Evolutionary conservation across 2,113 vertebrate genomes (phyloP).

Genomic region (Acanthochromis polyacanthus): DNA sequence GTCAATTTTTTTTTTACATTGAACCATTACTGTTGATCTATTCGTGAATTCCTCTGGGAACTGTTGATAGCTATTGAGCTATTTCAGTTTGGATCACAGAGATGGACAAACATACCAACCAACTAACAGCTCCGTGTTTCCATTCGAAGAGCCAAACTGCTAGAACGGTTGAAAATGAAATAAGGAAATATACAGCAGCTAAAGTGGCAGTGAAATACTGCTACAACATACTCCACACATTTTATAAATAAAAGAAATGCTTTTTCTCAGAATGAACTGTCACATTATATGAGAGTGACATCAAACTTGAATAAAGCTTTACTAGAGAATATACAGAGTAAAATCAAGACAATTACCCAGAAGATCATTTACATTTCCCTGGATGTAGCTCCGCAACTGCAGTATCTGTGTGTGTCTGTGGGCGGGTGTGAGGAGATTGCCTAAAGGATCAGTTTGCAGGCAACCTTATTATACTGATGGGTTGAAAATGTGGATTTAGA

Average conservation of each 20-base stretch:
- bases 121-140: no score
- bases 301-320: neutral
- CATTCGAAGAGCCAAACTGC: no score
- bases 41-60: no score
- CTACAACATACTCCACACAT: no score
- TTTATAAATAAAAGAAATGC: neutral
- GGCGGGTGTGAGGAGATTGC: slow-evolving; percentile 31
- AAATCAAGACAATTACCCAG: slow-evolving; percentile 13
- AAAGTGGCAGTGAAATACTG: no score
- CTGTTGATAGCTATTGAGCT: no score
- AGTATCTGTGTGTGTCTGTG: neutral
- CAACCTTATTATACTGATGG: slow-evolving; percentile 53
- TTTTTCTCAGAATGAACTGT: neutral
- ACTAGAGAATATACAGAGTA: neutral
- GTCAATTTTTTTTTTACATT: no score
- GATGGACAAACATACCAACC: no score
- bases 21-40: no score
- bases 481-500: slow-evolving; percentile 43
- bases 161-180: no score
- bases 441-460: slow-evolving; percentile 36
- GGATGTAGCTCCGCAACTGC: neutral
- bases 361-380: neutral
- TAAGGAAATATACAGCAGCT: no score
- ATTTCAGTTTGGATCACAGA: no score
- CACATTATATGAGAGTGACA: neutral